These are phyloP conservation scores for Conopomorpha cramerella DNA, from an alignment of 1,140 invertebrate genomes.

Conservation along the genomic window DNA sequence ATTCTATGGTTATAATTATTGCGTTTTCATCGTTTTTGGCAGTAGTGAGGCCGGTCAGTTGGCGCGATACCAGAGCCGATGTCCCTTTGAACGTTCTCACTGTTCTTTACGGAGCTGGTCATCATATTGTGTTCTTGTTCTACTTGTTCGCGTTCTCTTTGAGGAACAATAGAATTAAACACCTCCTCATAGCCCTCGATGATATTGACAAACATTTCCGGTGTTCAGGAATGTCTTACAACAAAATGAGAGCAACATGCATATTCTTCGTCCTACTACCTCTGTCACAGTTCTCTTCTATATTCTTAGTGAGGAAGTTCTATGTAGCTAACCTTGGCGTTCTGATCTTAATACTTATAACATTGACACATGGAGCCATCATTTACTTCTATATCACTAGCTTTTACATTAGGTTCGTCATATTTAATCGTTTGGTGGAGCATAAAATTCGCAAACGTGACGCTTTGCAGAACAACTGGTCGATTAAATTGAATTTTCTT, in stretches of 20 bases:
- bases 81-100: conserved; percentile 25
- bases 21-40: conserved; percentile 6
- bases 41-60: conserved; percentile 14
- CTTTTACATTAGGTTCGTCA: conserved; percentile 19
- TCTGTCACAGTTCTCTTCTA: conserved; percentile 7
- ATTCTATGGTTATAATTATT: conserved; percentile 15
- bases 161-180: conserved; percentile 13
- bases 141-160: conserved; percentile 17
- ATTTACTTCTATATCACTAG: conserved; percentile 16
- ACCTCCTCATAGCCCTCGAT: conserved; percentile 20
- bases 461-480: conserved; percentile 7
- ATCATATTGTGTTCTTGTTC: conserved; percentile 21
- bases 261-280: conserved; percentile 14
- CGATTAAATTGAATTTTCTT: conserved; percentile 10
- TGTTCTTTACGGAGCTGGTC: conserved; percentile 16
- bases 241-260: conserved; percentile 11
- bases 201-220: conserved; percentile 20
- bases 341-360: conserved; percentile 15
- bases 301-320: conserved; percentile 15
- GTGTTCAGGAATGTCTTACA: conserved; percentile 11
- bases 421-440: conserved; percentile 17
- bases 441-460: conserved; percentile 13
- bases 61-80: conserved; percentile 17
- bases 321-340: conserved; percentile 12
- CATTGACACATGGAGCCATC: conserved; percentile 24